Base-by-base conservation (phyloP, 2,113 vertebrate genomes). In the Corydoras maculifer region DNA sequence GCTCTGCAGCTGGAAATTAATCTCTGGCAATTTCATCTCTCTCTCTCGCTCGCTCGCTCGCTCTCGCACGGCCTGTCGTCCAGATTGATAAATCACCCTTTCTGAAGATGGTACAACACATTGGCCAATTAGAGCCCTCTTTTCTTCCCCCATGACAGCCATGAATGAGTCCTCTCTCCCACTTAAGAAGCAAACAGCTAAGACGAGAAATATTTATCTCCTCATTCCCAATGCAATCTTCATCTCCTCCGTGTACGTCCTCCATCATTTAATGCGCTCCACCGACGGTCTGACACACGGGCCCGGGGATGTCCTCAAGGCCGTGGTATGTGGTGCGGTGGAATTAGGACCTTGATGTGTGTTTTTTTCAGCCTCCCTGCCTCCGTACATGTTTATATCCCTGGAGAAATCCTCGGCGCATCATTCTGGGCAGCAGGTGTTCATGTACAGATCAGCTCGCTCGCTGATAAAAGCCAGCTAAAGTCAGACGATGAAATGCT, bases 11-110 rank as follows among this genome's bases (percentile, higher is more conserved):
- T 84, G 81, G 77, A 89, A 88, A 88, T 88, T 86, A 86, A 90
- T 87, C 87, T 85, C 82, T 83, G 85, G 83, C 85, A 85, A 83
- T 84, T 50, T 11, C 82, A 86, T 85, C 86, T 80, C 82, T 84
- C 87, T 86, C 86, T 85, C 76, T 18, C 54, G 1, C 85, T 80
- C 82, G 84, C 87, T 87, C 87, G 84, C 76, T 14, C 30, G 15
- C 14, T 67, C 51, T 35, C 3, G 29, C 30, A 14, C 77, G 83
- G 86, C 87, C 82, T 82, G 75, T 43, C 78, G 75, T 82, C 84
- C 82, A 78, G 79, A 87, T 83, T 85, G 84, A 88, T 85, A 84
- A 89, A 89, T 87, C 88, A 82, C 83, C 83, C 80, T 83, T 85
- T 83, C 75, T 84, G 86, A 88, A 88, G 85, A 85, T 82, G 82